Conservation (phyloP, 2,113 vertebrate species). For the Furnarius figulus region DNA sequence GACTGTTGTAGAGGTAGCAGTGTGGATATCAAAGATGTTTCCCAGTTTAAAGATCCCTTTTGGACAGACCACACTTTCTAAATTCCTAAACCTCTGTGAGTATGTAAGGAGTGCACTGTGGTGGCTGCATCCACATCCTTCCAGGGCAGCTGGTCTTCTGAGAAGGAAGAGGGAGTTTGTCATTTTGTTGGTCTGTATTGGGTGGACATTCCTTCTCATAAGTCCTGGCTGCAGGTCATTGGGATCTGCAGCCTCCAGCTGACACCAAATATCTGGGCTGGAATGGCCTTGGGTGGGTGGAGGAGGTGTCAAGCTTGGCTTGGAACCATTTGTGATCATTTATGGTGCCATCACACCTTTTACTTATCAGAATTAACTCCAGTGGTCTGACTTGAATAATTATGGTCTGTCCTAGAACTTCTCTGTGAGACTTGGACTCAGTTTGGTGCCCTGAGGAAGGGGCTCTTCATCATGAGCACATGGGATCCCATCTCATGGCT, state of each 20-base stretch:
- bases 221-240: neutral
- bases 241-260: neutral
- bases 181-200: neutral
- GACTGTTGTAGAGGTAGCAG: neutral
- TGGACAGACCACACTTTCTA: neutral
- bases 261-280: fast-evolving
- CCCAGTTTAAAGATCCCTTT: neutral
- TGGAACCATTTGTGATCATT: neutral
- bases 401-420: neutral
- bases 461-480: fast-evolving
- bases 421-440: neutral
- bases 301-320: neutral
- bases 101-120: neutral
- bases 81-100: neutral
- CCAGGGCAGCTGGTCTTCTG: neutral
- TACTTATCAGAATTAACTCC: neutral
- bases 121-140: neutral
- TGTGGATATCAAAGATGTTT: neutral
- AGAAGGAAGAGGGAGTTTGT: neutral
- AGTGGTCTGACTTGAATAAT: neutral
- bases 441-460: neutral
- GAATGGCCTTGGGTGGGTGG: neutral
- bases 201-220: neutral
- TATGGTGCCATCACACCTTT: neutral
- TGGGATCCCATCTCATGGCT: neutral